These are phyloP conservation scores for Epizoanthus illoricatus DNA, from an alignment of 92 coral and sea anemone species.

Conservation along the genomic window DNA sequence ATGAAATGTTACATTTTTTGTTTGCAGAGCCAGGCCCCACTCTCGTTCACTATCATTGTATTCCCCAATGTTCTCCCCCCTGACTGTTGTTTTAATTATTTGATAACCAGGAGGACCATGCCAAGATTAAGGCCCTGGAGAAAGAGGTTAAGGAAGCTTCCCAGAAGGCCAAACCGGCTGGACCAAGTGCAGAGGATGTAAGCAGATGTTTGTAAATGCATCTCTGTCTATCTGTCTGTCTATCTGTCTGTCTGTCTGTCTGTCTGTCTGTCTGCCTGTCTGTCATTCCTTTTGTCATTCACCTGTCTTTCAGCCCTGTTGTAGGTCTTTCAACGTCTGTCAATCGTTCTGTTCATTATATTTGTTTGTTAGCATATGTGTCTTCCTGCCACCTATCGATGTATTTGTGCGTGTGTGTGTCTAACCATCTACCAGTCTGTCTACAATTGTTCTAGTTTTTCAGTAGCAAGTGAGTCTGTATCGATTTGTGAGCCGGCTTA, in stretches of 20 bases:
- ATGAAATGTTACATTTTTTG: no score
- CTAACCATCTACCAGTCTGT: no score
- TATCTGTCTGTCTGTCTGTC: neutral
- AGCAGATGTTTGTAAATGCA: neutral
- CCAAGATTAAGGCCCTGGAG: constrained; percentile 87
- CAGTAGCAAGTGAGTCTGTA: no score
- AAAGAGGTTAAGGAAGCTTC: constrained; percentile 93
- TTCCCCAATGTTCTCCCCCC: neutral
- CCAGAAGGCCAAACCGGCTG: constrained; percentile 80
- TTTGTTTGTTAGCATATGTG: no score
- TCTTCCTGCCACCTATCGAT: no score
- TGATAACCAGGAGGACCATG: constrained; percentile 77
- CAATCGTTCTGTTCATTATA: no score
- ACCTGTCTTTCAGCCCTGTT: neutral
- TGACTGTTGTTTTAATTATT: neutral
- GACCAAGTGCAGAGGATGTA: constrained; percentile 96
- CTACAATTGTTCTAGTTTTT: no score
- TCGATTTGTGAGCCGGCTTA: no score
- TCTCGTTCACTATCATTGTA: neutral
- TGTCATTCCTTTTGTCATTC: neutral
- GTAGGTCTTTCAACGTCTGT: neutral
- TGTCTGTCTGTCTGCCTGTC: no score
- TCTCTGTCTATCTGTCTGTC: neutral
- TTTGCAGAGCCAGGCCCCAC: neutral
- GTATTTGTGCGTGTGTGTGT: no score